Conservation (phyloP, 92 coral and sea anemone genomes). For the Galaxea fascicularis region DNA sequence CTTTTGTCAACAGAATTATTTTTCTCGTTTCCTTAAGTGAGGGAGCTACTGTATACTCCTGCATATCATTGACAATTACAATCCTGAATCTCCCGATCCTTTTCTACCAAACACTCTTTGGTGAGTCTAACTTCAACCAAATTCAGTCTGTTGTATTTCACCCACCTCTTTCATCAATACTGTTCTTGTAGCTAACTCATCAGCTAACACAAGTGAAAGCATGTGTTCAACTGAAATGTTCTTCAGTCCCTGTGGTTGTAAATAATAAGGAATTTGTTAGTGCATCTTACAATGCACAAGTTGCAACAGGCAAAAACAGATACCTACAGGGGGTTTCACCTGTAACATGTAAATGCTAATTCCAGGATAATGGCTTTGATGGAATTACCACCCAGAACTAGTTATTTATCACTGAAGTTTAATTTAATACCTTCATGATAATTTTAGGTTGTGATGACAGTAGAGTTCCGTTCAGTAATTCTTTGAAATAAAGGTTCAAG, state of each 20-base stretch:
- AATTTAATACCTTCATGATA: conserved; percentile 72
- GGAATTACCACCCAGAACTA: too few relatives aligned
- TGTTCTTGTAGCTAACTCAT: conserved; percentile 39
- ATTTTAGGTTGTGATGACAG: conserved; percentile 48
- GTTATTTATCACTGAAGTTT: neutral
- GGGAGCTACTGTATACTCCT: too few relatives aligned
- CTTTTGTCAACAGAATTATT: too few relatives aligned
- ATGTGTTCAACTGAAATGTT: conserved; percentile 72
- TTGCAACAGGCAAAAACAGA: too few relatives aligned
- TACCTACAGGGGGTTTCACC: too few relatives aligned
- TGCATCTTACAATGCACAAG: too few relatives aligned
- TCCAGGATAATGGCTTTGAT: neutral
- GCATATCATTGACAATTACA: too few relatives aligned
- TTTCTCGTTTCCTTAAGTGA: too few relatives aligned
- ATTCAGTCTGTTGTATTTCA: neutral
- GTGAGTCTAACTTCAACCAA: too few relatives aligned
- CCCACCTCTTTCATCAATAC: conserved; percentile 82
- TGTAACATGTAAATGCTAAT: too few relatives aligned
- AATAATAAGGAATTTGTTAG: neutral
- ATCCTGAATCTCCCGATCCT: too few relatives aligned
- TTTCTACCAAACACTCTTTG: too few relatives aligned
- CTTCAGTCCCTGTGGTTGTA: conserved; percentile 72
- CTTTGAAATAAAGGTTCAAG: conserved; percentile 74
- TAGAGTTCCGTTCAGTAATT: conserved; percentile 61
- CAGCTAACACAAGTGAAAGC: conserved; percentile 58